Conservation (phyloP, 2,113 vertebrate genomes). For the Callaeas wilsoni region DNA sequence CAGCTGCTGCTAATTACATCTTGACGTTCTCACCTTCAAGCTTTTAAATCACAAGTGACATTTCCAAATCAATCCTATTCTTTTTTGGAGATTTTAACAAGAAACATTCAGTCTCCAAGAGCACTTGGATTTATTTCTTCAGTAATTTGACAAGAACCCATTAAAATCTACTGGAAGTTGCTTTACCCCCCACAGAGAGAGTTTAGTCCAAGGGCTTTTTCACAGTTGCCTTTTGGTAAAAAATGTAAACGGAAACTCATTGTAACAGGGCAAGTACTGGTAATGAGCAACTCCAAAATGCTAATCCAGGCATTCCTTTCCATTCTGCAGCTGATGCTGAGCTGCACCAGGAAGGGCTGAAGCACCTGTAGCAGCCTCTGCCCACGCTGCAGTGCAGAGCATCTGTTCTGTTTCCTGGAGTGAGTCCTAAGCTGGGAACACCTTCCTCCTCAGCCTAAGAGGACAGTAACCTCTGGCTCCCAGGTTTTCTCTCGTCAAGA, state of each 20-base stretch:
- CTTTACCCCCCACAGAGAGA: background rate
- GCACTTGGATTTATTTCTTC: conserved; percentile 12
- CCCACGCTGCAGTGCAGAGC: background rate
- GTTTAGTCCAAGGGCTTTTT: conserved; percentile 40
- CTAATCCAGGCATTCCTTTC: background rate
- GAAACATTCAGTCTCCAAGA: background rate
- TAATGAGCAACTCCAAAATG: background rate
- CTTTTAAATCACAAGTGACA: conserved; percentile 28
- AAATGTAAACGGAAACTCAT: background rate
- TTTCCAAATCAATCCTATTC: conserved; percentile 43
- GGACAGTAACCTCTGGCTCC: background rate
- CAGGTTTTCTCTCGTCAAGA: background rate
- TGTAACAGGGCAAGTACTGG: background rate
- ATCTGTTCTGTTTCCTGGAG: background rate
- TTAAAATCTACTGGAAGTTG: conserved; percentile 19
- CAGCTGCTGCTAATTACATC: background rate
- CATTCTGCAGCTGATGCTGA: background rate
- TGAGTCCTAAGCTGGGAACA: background rate
- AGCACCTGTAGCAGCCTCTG: background rate
- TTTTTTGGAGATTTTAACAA: conserved; percentile 37
- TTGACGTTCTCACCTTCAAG: background rate
- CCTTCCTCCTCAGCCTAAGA: background rate
- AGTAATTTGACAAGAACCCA: conserved; percentile 31
- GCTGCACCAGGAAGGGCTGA: background rate
- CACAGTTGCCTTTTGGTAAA: background rate